These are phyloP conservation scores for Microctonus aethiopoides DNA, from an alignment of 2,888 invertebrate genomes.

Conservation along the genomic window DNA sequence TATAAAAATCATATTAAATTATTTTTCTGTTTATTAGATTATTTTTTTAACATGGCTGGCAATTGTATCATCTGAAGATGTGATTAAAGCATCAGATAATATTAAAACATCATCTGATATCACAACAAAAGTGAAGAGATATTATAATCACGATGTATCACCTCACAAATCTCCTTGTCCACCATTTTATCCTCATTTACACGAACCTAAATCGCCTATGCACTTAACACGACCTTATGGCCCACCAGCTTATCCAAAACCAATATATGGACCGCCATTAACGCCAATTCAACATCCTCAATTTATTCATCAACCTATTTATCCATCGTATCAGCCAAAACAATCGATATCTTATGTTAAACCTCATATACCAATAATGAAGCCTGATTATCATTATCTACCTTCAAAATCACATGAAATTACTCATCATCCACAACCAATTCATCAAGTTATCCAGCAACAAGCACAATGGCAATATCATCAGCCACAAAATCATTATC, in stretches of 20 bases:
- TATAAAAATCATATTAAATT: no score
- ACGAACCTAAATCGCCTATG: slow-evolving; percentile 44
- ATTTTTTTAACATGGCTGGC: slow-evolving; percentile 57
- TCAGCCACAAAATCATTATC: slow-evolving; percentile 43
- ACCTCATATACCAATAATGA: slow-evolving; percentile 33
- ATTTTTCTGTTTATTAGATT: slow-evolving; percentile 48
- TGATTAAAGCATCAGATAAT: slow-evolving; percentile 19
- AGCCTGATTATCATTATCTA: slow-evolving; percentile 27
- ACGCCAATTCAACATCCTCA: slow-evolving; percentile 37
- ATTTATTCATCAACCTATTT: slow-evolving; percentile 47
- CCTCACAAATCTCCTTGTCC: slow-evolving; percentile 54
- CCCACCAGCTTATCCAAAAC: slow-evolving; percentile 46
- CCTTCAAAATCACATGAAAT: slow-evolving; percentile 26
- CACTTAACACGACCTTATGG: slow-evolving; percentile 47
- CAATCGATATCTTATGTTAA: slow-evolving; percentile 51
- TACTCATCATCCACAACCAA: slow-evolving; percentile 31
- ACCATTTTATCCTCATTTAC: slow-evolving; percentile 48
- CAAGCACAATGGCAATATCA: slow-evolving; percentile 23
- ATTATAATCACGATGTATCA: slow-evolving; percentile 25
- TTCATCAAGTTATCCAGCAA: slow-evolving; percentile 34
- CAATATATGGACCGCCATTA: slow-evolving; percentile 15
- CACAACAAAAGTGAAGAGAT: slow-evolving; percentile 53
- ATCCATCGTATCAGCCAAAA: slow-evolving; percentile 43
- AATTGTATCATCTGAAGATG: slow-evolving; percentile 35
- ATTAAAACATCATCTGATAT: slow-evolving; percentile 31